These are phyloP conservation scores for Trematocara marginatum DNA, from an alignment of 2,113 vertebrate genomes.

Conservation along the genomic window DNA sequence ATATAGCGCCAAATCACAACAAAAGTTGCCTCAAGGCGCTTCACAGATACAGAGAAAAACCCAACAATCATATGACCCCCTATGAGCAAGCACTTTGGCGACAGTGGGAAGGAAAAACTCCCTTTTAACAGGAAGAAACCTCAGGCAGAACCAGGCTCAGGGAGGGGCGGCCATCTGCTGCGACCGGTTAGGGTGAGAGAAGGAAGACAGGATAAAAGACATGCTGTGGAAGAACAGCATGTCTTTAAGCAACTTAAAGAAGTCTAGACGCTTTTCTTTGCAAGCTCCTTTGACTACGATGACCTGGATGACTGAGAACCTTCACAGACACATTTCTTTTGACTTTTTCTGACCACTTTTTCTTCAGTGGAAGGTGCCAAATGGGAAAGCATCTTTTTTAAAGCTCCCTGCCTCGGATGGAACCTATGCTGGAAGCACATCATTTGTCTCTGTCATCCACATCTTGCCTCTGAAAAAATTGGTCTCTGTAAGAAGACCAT, in stretches of 20 bases:
- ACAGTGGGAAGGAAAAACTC: no score
- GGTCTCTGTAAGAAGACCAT: not conserved
- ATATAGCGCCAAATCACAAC: no score
- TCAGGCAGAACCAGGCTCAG: no score
- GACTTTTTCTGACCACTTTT: not conserved
- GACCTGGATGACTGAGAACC: not conserved
- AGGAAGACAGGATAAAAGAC: no score
- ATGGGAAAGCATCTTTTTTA: not conserved
- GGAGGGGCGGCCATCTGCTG: no score
- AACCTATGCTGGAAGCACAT: not conserved
- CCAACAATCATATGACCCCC: no score
- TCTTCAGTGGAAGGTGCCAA: not conserved
- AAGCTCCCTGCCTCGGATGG: not conserved
- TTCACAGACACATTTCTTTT: not conserved
- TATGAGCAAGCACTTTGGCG: no score
- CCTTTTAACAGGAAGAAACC: no score
- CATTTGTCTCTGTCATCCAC: not conserved
- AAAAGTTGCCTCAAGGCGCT: no score
- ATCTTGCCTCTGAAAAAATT: not conserved
- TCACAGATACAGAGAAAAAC: no score
- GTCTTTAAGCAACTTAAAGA: not conserved
- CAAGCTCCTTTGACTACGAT: not conserved
- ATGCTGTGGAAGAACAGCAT: no score
- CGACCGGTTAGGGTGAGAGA: no score
- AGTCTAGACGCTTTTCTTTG: not conserved